Evolutionary conservation across 2,113 vertebrate genomes (phyloP).

Genomic region (Pelobates fuscus): DNA sequence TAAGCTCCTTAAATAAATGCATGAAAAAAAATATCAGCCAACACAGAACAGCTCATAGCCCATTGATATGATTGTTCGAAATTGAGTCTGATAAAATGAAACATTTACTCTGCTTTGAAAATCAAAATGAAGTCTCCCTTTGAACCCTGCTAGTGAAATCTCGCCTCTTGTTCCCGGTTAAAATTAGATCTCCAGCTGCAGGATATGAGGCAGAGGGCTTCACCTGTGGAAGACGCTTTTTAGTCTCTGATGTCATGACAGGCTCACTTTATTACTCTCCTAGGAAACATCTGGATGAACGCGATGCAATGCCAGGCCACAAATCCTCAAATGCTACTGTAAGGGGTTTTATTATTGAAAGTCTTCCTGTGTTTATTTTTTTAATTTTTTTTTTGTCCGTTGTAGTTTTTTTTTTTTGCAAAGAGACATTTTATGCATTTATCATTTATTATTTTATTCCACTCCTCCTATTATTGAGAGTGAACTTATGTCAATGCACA

Average conservation of each 20-base stretch:
- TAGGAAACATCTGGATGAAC: slow-evolving; percentile 54
- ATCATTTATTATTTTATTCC: too few relatives aligned
- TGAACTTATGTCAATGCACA: too few relatives aligned
- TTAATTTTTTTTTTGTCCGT: too few relatives aligned
- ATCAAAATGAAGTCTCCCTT: neutral
- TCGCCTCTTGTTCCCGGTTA: slow-evolving; percentile 25
- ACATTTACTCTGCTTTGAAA: neutral
- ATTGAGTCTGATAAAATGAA: too few relatives aligned
- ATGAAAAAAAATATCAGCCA: too few relatives aligned
- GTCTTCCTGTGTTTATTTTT: neutral
- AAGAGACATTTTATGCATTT: too few relatives aligned
- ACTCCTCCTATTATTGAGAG: too few relatives aligned
- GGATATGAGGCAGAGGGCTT: slow-evolving; percentile 41
- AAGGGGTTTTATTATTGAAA: neutral
- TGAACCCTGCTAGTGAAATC: neutral
- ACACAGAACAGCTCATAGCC: too few relatives aligned
- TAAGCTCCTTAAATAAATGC: too few relatives aligned
- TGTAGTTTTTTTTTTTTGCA: too few relatives aligned
- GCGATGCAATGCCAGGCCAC: neutral
- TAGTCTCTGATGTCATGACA: slow-evolving; percentile 24
- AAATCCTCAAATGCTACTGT: neutral
- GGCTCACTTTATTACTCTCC: slow-evolving; percentile 31
- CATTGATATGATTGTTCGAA: too few relatives aligned
- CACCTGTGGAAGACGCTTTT: slow-evolving; percentile 18
- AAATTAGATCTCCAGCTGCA: slow-evolving; percentile 12